A percentile compares a stretch with the other conserved stretches of the same genome.
Conservation (phyloP, 2,797 vertebrate species). For the Micromesistius poutassou region DNA sequence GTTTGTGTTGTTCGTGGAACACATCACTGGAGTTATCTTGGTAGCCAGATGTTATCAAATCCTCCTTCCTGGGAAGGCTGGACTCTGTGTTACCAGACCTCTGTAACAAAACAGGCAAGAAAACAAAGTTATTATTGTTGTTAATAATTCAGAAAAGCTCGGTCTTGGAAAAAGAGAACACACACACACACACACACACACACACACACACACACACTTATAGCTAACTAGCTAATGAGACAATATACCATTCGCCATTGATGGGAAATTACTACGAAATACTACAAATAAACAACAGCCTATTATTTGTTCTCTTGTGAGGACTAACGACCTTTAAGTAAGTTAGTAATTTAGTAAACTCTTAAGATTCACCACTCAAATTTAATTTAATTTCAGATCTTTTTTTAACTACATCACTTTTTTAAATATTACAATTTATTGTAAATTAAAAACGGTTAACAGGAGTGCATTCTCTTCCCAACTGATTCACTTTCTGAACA, state of each 20-base stretch:
- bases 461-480: neutral
- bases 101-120: slow-evolving; percentile 42
- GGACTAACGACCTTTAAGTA: neutral
- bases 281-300: neutral
- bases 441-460: neutral
- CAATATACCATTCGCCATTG: neutral
- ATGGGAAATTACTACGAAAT: neutral
- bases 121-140: neutral
- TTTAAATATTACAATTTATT: neutral
- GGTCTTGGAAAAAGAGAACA: neutral
- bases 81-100: slow-evolving; percentile 10
- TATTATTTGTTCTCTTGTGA: neutral
- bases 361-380: neutral
- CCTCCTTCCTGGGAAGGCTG: slow-evolving; percentile 30
- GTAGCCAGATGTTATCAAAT: slow-evolving; percentile 16
- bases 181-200: neutral
- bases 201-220: neutral
- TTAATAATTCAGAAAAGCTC: neutral
- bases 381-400: neutral
- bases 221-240: neutral
- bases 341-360: neutral
- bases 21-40: slow-evolving; percentile 74
- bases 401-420: neutral
- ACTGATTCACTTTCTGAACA: neutral
- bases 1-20: slow-evolving; percentile 87